Base-by-base conservation (phyloP, 92 coral and sea anemone genomes). In the Parazoanthus swiftii region DNA sequence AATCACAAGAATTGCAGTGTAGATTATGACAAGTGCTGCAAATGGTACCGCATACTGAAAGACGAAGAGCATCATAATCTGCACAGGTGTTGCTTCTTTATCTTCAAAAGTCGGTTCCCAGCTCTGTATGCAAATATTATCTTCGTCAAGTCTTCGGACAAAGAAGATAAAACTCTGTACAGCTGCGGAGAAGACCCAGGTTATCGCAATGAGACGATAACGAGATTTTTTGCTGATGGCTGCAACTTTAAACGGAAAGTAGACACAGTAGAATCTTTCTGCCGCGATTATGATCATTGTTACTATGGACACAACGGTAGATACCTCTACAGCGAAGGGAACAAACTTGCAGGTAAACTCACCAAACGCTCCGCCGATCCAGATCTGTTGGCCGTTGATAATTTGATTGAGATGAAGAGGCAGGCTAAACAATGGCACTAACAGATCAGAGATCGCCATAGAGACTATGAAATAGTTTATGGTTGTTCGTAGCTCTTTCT, bases 381-480 rank as follows among this genome's bases (percentile, higher is more conserved):
- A 87, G 91, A 92, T 85, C 43, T 86, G 86, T 10, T 65, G 23
- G 81, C 94, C 94, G 6, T 86, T 77, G 9, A 89, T 89, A 20
- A 85, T 85, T 25, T 93, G 68, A 4, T 92, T 82, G 6, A 92
- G 81, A 91, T 90, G 88, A 20, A 93, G 50, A 0, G 95, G 95
- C 92, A 91, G 88, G 90, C 87, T 90, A 48, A 92, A 89, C 58
- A 94, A 88, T 13, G 95, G 85, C 23, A 92, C 83, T 10, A 94
- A 80, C 77, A 94, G 63, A 44, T 94, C 97, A 18, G 95, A 89
- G 1, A 88, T 76, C 75, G 92, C 90, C 94, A 92, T 91, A 56
- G 91, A 92, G 23, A 89, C 88, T 0, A 94, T 59, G 77, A 92
- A 94, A 87, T 86, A 92, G 90, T 92, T 92, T 59, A 91, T 93